Evolutionary conservation across 2,888 invertebrate genomes (phyloP).

Genomic region (Mayetiola destructor): DNA sequence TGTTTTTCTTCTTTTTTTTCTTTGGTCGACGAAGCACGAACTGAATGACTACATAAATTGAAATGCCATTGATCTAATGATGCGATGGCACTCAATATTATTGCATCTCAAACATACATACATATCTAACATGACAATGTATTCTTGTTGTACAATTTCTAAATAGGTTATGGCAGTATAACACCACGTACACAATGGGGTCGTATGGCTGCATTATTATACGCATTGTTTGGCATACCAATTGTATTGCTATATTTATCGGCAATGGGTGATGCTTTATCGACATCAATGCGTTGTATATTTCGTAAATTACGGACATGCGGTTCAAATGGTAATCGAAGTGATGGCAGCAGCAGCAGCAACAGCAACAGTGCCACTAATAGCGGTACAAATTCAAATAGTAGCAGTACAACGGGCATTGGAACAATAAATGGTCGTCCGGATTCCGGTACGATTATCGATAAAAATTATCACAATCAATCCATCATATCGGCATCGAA

Average conservation of each 20-base stretch:
- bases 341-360: constrained; percentile 24
- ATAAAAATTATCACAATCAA: neutral
- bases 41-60: too few species aligned
- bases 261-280: constrained; percentile 71
- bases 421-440: neutral
- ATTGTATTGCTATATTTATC: constrained; percentile 77
- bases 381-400: neutral
- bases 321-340: constrained; percentile 25
- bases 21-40: too few species aligned
- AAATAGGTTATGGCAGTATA: constrained; percentile 74
- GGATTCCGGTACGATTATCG: neutral
- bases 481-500: neutral
- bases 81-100: too few species aligned
- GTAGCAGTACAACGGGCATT: neutral
- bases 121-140: too few species aligned
- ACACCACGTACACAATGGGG: constrained; percentile 69
- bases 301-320: constrained; percentile 43
- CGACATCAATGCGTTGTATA: constrained; percentile 58
- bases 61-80: too few species aligned
- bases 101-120: too few species aligned
- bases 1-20: too few species aligned
- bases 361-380: neutral
- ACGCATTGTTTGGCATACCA: constrained; percentile 76
- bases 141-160: too few species aligned
- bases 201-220: constrained; percentile 60